These are phyloP conservation scores for Dusona sp. DNA, from an alignment of 2,888 invertebrate genomes.

Conservation along the genomic window DNA sequence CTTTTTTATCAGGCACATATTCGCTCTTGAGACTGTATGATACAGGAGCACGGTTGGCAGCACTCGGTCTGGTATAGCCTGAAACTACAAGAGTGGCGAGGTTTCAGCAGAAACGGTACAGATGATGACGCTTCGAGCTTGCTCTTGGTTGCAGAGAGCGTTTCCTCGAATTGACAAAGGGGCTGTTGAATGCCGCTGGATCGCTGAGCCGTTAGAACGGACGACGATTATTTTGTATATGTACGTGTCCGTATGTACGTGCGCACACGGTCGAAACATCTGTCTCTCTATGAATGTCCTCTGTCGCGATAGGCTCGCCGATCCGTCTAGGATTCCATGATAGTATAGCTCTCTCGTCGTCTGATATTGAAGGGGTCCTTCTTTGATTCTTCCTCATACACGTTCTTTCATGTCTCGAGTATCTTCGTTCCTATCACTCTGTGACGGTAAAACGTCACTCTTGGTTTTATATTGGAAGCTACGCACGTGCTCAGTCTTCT, in stretches of 20 bases:
- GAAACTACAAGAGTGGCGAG: constrained; percentile 33
- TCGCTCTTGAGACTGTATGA: constrained; percentile 30
- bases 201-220: constrained; percentile 32
- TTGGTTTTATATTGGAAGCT: constrained; percentile 61
- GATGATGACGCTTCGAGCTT: constrained; percentile 20
- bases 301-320: constrained; percentile 38
- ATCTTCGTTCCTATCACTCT: constrained; percentile 41
- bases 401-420: constrained; percentile 65
- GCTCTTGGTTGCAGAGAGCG: constrained; percentile 12
- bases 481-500: constrained; percentile 48
- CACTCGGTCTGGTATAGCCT: constrained; percentile 18
- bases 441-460: constrained; percentile 33
- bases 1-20: constrained; percentile 23
- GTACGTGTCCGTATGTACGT: neutral
- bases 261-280: constrained; percentile 23
- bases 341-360: constrained; percentile 24
- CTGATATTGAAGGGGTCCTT: constrained; percentile 69
- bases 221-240: constrained; percentile 29
- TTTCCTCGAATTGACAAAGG: constrained; percentile 59
- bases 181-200: constrained; percentile 45
- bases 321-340: constrained; percentile 52
- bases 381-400: constrained; percentile 69
- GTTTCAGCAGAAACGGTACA: constrained; percentile 23
- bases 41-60: constrained; percentile 47
- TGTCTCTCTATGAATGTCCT: constrained; percentile 29